Conservation (phyloP, 2,888 invertebrate genomes). For the Agrochola lychnidis region DNA sequence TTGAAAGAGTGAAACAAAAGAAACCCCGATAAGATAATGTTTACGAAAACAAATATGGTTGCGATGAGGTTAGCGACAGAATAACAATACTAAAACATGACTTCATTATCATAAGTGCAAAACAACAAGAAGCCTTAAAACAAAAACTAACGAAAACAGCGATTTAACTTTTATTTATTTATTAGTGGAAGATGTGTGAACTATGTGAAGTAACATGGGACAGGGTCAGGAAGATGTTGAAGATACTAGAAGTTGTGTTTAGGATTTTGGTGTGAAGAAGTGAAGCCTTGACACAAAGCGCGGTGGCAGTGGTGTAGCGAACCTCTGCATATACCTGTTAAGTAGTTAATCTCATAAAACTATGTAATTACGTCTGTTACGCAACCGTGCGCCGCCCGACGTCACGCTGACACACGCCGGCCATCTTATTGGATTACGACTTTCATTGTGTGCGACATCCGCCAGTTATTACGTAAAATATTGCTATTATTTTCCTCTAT, state of each 20-base stretch:
- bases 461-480: conserved; percentile 64
- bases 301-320: conserved; percentile 34
- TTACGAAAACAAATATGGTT: conserved; percentile 72
- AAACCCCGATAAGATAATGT: conserved; percentile 74
- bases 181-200: too few relatives aligned
- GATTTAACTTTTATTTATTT: conserved; percentile 44
- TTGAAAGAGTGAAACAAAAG: conserved; percentile 74
- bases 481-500: conserved; percentile 53
- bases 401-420: conserved; percentile 54
- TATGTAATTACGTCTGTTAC: conserved; percentile 70
- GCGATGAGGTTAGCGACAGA: conserved; percentile 58
- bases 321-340: conserved; percentile 53
- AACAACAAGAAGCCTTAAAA: conserved; percentile 28
- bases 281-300: conserved; percentile 61
- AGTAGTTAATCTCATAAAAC: conserved; percentile 73
- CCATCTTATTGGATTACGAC: conserved; percentile 77
- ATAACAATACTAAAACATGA: conserved; percentile 48
- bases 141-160: conserved; percentile 8
- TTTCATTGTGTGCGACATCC: conserved; percentile 69
- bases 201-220: too few relatives aligned
- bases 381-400: conserved; percentile 62
- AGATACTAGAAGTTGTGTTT: conserved; percentile 36
- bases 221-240: not conserved
- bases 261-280: conserved; percentile 33
- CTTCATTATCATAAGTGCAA: conserved; percentile 45